These are phyloP conservation scores for Myiozetetes cayanensis DNA, from an alignment of 2,113 vertebrate genomes.

Conservation along the genomic window DNA sequence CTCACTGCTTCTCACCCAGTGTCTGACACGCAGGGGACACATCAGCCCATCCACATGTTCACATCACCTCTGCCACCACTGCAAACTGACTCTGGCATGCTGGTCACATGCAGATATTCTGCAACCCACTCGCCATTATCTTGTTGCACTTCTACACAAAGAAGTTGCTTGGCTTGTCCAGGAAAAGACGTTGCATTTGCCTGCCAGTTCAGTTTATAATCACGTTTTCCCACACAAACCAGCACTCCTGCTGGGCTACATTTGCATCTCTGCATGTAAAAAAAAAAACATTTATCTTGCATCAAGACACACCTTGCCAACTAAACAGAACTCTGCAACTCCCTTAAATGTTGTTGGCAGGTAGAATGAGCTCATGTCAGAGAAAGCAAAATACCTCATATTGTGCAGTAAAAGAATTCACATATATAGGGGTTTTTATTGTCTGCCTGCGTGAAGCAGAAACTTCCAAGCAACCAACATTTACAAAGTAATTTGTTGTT, in stretches of 20 bases:
- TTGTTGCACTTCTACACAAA: not conserved
- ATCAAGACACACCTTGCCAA: not conserved
- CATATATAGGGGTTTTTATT: not conserved
- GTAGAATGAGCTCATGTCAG: not conserved
- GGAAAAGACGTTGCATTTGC: not conserved
- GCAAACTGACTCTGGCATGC: not conserved
- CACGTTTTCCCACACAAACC: not conserved
- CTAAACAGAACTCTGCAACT: not conserved
- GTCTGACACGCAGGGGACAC: accelerated
- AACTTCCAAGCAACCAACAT: not conserved
- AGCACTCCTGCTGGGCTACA: not conserved
- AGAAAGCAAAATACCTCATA: not conserved
- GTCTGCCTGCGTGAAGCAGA: not conserved
- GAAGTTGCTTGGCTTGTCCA: not conserved
- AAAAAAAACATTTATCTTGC: not conserved
- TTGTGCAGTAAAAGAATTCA: not conserved
- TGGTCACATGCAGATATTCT: not conserved
- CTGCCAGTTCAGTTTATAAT: not conserved
- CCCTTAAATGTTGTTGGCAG: not conserved
- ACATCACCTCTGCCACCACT: not conserved
- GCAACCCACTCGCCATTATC: not conserved
- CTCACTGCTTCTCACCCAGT: not conserved
- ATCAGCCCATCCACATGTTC: not conserved
- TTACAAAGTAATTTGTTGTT: not conserved
- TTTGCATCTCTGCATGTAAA: not conserved